Percentiles rank a stretch among this genome's conserved stretches.
Evolutionary conservation across 1,140 invertebrate genomes (phyloP).

Genomic region (Ditylenchus dipsaci): DNA sequence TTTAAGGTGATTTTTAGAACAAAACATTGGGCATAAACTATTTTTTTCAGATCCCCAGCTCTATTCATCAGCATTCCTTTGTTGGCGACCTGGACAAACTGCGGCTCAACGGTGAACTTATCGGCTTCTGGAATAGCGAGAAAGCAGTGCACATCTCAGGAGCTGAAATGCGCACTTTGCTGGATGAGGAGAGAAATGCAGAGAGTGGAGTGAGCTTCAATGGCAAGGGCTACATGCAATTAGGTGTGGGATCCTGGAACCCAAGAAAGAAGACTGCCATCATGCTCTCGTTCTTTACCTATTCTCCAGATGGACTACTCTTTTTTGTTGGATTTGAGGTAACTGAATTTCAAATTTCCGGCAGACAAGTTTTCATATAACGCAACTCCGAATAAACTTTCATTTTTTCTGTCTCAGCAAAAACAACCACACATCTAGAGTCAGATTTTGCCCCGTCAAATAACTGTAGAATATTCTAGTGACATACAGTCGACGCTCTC

Average conservation of each 20-base stretch:
- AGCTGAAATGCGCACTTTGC: constrained; percentile 63
- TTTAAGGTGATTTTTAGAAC: constrained; percentile 48
- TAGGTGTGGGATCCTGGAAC: constrained; percentile 64
- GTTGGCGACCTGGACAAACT: constrained; percentile 84
- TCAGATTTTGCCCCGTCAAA: too few species aligned
- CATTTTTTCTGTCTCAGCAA: too few species aligned
- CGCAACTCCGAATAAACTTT: too few species aligned
- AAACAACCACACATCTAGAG: too few species aligned
- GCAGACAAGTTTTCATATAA: too few species aligned
- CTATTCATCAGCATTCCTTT: constrained; percentile 71
- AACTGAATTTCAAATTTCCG: constrained; percentile 10
- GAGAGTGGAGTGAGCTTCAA: constrained; percentile 67
- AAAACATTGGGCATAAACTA: too few species aligned
- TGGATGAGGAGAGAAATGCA: constrained; percentile 32
- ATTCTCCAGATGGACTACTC: constrained; percentile 76
- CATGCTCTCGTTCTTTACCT: constrained; percentile 77
- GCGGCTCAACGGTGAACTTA: constrained; percentile 76
- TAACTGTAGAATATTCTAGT: too few species aligned
- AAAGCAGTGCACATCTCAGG: constrained; percentile 71
- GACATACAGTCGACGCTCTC: too few species aligned
- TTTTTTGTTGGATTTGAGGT: constrained; percentile 73
- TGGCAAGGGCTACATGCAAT: constrained; percentile 74
- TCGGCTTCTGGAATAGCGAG: constrained; percentile 92
- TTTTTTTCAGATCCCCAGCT: constrained; percentile 63
- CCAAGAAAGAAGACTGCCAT: constrained; percentile 65